Evolutionary conservation across 2,113 vertebrate genomes (phyloP).

Genomic region (Potamarius usumacintae): DNA sequence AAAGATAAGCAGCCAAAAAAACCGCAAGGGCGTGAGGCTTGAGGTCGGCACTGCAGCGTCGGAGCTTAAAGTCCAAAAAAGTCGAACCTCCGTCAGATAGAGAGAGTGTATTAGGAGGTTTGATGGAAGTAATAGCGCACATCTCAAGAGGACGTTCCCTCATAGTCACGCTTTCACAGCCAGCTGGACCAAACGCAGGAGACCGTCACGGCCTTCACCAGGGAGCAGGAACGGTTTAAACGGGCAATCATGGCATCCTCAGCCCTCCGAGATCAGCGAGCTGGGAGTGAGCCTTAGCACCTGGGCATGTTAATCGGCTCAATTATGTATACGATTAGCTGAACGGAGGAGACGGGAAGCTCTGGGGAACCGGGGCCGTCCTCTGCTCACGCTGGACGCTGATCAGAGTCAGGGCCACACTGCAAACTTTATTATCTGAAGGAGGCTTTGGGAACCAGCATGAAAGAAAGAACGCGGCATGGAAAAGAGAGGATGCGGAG

Average conservation of each 20-base stretch:
- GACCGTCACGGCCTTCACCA: not conserved
- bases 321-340: slow-evolving; percentile 53
- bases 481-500: not conserved
- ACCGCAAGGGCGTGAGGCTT: slow-evolving; percentile 24
- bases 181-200: not conserved
- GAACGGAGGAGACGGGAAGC: slow-evolving; percentile 16
- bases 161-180: not conserved
- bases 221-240: slow-evolving; percentile 28
- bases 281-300: slow-evolving; percentile 4
- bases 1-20: slow-evolving; percentile 57
- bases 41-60: slow-evolving; percentile 1
- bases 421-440: not conserved
- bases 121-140: slow-evolving; percentile 33
- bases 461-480: slow-evolving; percentile 1
- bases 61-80: slow-evolving; percentile 10
- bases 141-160: slow-evolving; percentile 21
- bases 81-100: not conserved
- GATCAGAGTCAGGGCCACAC: not conserved
- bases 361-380: slow-evolving; percentile 2
- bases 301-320: slow-evolving; percentile 44
- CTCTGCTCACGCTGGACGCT: not conserved
- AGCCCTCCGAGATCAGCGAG: slow-evolving; percentile 37
- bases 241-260: slow-evolving; percentile 26
- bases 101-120: slow-evolving; percentile 8
- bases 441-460: not conserved